Evolutionary conservation across 1,140 invertebrate genomes (phyloP).

Genomic region (Micrasema longulum): DNA sequence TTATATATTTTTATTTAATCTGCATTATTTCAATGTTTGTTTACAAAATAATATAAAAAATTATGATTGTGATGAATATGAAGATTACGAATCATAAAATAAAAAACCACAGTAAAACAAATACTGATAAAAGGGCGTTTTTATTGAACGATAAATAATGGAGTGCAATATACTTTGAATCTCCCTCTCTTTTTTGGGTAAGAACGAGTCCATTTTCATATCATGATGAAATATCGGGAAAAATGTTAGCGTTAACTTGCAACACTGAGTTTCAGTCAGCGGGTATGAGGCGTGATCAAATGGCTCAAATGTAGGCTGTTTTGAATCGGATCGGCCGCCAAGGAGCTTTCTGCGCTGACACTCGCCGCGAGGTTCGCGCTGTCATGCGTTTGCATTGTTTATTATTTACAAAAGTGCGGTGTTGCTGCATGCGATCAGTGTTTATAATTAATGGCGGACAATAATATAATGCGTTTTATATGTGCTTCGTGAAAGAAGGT

Average conservation of each 20-base stretch:
- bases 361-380: slow-evolving; percentile 45
- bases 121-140: no score
- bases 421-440: slow-evolving; percentile 35
- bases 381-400: slow-evolving; percentile 46
- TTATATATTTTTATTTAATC: no score
- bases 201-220: no score
- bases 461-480: slow-evolving; percentile 37
- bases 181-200: no score
- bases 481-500: slow-evolving; percentile 63
- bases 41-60: no score
- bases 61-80: no score
- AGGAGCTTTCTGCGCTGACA: slow-evolving; percentile 38
- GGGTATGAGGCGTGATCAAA: slow-evolving; percentile 44
- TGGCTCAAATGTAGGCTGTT: slow-evolving; percentile 42
- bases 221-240: slow-evolving; percentile 1
- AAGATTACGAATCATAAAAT: no score
- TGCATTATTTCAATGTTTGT: no score
- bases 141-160: no score
- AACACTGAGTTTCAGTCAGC: slow-evolving; percentile 24
- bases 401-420: slow-evolving; percentile 45
- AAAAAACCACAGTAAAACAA: no score
- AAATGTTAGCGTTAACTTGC: background rate
- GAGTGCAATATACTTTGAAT: no score
- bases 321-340: slow-evolving; percentile 20
- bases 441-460: slow-evolving; percentile 40